phyloP scores from a whole-genome alignment of 2,113 vertebrate species.

The Rattus rattus region DNA sequence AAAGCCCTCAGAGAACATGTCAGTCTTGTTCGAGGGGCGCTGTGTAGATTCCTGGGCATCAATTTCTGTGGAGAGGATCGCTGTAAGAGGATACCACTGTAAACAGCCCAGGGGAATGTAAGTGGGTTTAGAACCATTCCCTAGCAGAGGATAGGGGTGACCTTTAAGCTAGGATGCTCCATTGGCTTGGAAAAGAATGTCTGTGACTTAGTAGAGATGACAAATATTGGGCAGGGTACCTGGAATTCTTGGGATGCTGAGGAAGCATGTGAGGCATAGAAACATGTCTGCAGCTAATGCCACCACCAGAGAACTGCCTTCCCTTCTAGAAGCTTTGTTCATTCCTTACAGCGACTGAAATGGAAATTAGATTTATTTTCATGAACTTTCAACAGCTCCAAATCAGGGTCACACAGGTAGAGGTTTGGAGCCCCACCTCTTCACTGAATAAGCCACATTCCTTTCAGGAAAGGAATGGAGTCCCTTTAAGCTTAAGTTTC shows the following conservation, averaged over 20 bases:
- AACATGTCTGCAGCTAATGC: too few species aligned
- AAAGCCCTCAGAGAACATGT: neutral
- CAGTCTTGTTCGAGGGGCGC: neutral
- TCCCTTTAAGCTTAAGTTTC: neutral
- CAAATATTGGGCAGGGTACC: too few species aligned
- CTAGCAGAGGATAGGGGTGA: neutral
- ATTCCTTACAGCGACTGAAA: neutral
- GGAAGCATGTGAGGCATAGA: neutral
- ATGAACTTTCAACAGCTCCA: neutral
- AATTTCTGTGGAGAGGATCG: neutral
- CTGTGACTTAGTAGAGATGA: neutral
- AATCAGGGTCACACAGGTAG: neutral
- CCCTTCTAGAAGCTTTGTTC: neutral
- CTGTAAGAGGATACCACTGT: fast-evolving
- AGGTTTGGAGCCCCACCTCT: neutral
- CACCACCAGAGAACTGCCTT: neutral
- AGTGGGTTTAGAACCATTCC: neutral
- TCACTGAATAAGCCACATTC: neutral
- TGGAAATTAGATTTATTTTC: neutral
- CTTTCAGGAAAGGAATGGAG: neutral
- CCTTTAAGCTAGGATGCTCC: neutral
- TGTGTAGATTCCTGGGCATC: neutral
- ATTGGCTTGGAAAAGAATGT: neutral
- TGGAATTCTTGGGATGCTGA: neutral
- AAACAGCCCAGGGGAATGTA: neutral